phyloP scores from a whole-genome alignment of 1,140 invertebrate species.

The Penaeus japonicus region DNA sequence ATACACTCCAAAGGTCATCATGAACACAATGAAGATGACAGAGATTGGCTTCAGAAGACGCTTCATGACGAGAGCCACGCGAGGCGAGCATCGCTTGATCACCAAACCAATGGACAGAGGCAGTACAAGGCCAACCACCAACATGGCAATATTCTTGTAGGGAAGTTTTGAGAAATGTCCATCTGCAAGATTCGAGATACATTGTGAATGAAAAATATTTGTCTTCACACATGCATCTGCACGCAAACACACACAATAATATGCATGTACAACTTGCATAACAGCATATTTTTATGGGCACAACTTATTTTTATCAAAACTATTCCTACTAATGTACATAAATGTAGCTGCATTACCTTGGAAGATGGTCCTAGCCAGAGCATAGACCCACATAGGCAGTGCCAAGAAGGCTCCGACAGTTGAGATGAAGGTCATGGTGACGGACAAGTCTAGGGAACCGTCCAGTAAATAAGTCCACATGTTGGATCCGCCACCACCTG shows the following conservation, averaged over 20 bases:
- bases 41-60: constrained; percentile 88
- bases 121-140: constrained; percentile 81
- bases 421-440: constrained; percentile 74
- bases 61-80: constrained; percentile 70
- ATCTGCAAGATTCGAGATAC: constrained; percentile 8
- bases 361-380: constrained; percentile 48
- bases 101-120: constrained; percentile 71
- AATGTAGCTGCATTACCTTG: constrained; percentile 27
- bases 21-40: constrained; percentile 80
- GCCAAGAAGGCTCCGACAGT: constrained; percentile 66
- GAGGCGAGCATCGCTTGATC: constrained; percentile 65
- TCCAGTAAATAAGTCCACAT: constrained; percentile 90
- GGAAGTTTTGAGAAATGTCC: constrained; percentile 70
- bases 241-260: too few species aligned
- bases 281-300: too few species aligned
- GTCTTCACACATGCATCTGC: too few species aligned
- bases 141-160: constrained; percentile 78
- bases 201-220: too few species aligned
- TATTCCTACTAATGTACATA: too few species aligned
- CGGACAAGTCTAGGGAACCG: constrained; percentile 87
- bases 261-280: too few species aligned
- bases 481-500: constrained; percentile 94
- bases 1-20: constrained; percentile 86
- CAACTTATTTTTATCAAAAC: too few species aligned
- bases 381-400: constrained; percentile 52